phyloP scores from a whole-genome alignment of 23 tunicate species.

The Ciona savignyi region DNA sequence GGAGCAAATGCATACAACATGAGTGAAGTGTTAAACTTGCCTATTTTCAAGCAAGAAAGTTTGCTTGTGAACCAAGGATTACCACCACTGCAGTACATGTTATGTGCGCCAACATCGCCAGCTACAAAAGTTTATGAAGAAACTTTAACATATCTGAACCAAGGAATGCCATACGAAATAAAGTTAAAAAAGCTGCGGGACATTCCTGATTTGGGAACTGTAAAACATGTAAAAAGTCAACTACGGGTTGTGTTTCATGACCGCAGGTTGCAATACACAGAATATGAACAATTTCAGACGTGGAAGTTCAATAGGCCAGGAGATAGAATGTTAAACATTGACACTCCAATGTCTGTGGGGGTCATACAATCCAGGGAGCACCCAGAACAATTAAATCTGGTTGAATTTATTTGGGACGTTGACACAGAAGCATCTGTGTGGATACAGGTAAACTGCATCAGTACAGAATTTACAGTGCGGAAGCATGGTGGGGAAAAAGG shows the following conservation, averaged over 20 bases:
- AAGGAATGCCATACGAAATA: slow-evolving; percentile 92
- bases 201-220: slow-evolving; percentile 26
- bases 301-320: slow-evolving; percentile 86
- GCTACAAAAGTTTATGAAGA: slow-evolving; percentile 94
- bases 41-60: slow-evolving; percentile 85
- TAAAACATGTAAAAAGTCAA: slow-evolving; percentile 61
- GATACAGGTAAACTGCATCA: slow-evolving; percentile 90
- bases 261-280: slow-evolving; percentile 90
- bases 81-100: slow-evolving; percentile 89
- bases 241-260: slow-evolving; percentile 90
- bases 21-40: slow-evolving; percentile 89
- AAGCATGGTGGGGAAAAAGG: slow-evolving; percentile 99
- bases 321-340: slow-evolving; percentile 80
- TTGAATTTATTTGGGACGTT: slow-evolving; percentile 77
- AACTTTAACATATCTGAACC: slow-evolving; percentile 90
- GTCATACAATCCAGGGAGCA: slow-evolving; percentile 56
- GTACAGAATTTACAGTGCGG: slow-evolving; percentile 87
- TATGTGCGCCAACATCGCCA: slow-evolving; percentile 88
- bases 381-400: slow-evolving; percentile 59
- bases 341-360: slow-evolving; percentile 88
- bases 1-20: slow-evolving; percentile 94
- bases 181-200: slow-evolving; percentile 67
- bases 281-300: slow-evolving; percentile 72
- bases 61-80: slow-evolving; percentile 37
- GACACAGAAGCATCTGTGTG: slow-evolving; percentile 83